These are phyloP conservation scores for Tympanuchus pallidicinctus DNA, from an alignment of 2,113 vertebrate species.

Conservation along the genomic window DNA sequence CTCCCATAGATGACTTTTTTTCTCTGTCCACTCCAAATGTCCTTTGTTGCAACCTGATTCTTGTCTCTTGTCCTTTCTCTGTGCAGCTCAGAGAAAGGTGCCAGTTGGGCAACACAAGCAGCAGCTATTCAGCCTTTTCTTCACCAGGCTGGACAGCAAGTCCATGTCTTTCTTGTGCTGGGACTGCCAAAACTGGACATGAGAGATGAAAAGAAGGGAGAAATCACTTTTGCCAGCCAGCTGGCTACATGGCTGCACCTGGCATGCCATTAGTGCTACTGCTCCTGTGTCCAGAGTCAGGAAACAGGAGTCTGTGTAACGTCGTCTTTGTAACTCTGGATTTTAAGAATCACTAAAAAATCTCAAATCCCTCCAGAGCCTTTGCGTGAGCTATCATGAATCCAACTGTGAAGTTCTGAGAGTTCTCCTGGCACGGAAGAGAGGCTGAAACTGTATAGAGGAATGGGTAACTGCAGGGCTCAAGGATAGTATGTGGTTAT, in stretches of 20 bases:
- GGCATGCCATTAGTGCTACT: neutral
- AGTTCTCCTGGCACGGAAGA: neutral
- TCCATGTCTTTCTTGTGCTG: neutral
- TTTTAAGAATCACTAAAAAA: neutral
- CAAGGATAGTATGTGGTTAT: neutral
- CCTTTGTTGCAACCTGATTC: neutral
- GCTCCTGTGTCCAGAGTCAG: neutral
- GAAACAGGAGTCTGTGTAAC: neutral
- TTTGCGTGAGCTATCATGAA: neutral
- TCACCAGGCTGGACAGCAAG: neutral
- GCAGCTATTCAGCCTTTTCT: neutral
- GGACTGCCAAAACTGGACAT: neutral
- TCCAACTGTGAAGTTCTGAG: neutral
- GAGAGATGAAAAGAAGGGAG: fast-evolving
- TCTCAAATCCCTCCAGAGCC: neutral
- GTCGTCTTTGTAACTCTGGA: neutral
- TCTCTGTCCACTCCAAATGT: neutral
- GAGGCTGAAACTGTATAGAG: neutral
- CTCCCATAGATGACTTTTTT: neutral
- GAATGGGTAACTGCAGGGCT: neutral
- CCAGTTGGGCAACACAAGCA: neutral
- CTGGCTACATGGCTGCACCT: fast-evolving
- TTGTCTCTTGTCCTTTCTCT: neutral
- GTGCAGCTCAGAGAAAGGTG: neutral
- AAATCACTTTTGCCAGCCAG: neutral